These are phyloP conservation scores for Melierax canorus DNA, from an alignment of 2,113 vertebrate genomes.

Conservation along the genomic window DNA sequence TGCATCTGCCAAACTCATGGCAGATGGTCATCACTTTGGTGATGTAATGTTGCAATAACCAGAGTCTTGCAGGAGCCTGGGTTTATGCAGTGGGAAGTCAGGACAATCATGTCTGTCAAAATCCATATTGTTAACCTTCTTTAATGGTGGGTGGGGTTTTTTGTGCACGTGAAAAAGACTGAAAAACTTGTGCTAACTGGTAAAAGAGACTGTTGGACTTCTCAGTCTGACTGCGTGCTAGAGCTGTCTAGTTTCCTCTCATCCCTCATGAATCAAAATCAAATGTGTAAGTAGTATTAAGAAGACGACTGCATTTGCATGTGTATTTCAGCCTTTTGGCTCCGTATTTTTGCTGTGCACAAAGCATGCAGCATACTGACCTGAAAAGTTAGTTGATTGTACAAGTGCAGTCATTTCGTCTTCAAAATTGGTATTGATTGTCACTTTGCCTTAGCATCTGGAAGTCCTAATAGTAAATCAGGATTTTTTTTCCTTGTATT, in stretches of 20 bases:
- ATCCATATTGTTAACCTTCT: background rate
- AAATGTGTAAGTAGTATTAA: background rate
- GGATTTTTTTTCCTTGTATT: background rate
- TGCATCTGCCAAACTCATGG: background rate
- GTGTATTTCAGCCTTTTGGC: background rate
- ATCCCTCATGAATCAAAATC: background rate
- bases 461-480: background rate
- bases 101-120: background rate
- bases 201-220: background rate
- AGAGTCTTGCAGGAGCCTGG: background rate
- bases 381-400: background rate
- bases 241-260: background rate
- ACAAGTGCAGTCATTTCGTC: background rate
- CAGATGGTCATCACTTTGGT: background rate
- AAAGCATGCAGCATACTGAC: background rate
- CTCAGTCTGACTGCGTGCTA: fast-evolving
- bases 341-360: background rate
- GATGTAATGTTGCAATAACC: background rate
- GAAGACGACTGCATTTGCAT: background rate
- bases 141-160: background rate
- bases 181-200: background rate
- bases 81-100: background rate
- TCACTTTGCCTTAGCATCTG: background rate
- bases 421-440: background rate
- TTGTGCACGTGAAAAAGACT: fast-evolving